These are phyloP conservation scores for Chelonus insularis DNA, from an alignment of 1,140 invertebrate genomes.

Conservation along the genomic window DNA sequence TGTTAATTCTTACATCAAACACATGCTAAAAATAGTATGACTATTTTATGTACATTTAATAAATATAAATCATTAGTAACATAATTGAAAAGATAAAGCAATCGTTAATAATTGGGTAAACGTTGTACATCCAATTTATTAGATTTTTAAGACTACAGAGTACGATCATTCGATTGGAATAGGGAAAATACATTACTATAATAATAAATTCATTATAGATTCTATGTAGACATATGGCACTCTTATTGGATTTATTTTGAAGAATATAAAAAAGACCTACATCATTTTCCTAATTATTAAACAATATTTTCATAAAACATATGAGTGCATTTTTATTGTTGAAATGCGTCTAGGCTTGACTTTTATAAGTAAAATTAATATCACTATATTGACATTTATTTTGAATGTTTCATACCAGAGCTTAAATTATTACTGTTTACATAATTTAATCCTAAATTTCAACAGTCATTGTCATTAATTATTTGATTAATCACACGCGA, in stretches of 20 bases:
- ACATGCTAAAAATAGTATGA: too few relatives aligned
- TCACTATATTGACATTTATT: slow-evolving; percentile 17
- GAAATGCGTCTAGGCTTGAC: too few relatives aligned
- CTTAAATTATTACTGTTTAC: slow-evolving; percentile 8
- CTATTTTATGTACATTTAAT: too few relatives aligned
- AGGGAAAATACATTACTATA: slow-evolving; percentile 30
- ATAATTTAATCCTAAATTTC: too few relatives aligned
- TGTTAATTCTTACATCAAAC: too few relatives aligned
- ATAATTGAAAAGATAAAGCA: too few relatives aligned
- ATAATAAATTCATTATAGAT: slow-evolving; percentile 25
- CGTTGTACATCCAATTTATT: slow-evolving; percentile 31
- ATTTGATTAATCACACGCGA: slow-evolving; percentile 10
- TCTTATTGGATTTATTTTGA: slow-evolving; percentile 21
- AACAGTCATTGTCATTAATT: slow-evolving; percentile 22
- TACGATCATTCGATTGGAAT: slow-evolving; percentile 22
- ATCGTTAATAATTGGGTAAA: not conserved
- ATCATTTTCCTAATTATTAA: not conserved
- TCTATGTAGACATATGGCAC: slow-evolving; percentile 27
- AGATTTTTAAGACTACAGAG: slow-evolving; percentile 25
- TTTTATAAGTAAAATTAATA: too few relatives aligned
- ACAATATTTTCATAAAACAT: not conserved
- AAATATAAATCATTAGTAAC: too few relatives aligned
- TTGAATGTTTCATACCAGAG: not conserved
- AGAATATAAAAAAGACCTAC: slow-evolving; percentile 23
- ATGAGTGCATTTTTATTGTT: too few relatives aligned